Conservation (phyloP, 2,113 vertebrate species). For the Gallinago jamesoni region DNA sequence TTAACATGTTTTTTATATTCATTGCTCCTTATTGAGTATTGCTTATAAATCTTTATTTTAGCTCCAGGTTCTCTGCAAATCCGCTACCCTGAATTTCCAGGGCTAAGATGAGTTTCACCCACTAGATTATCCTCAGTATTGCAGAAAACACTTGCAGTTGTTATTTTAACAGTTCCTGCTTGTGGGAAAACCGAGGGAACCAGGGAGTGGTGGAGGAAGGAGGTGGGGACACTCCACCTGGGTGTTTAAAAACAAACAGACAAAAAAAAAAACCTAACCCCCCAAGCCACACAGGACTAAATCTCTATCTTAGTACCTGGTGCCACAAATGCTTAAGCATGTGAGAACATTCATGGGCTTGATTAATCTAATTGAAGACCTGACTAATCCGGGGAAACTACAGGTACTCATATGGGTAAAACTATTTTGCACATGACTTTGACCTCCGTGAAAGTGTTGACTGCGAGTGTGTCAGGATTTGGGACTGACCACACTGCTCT, state of each 20-base stretch:
- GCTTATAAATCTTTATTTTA: neutral
- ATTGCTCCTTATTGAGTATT: neutral
- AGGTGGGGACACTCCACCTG: neutral
- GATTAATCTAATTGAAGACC: neutral
- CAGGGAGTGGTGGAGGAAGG: neutral
- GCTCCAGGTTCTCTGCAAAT: neutral
- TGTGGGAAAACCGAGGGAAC: neutral
- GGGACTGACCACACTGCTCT: rapidly evolving
- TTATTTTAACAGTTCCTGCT: neutral
- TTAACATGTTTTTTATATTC: neutral
- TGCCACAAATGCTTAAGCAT: neutral
- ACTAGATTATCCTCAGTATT: neutral
- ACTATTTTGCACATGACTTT: rapidly evolving
- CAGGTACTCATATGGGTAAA: neutral
- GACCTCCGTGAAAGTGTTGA: rapidly evolving
- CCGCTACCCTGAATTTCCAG: neutral
- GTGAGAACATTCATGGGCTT: neutral
- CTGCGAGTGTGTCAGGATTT: neutral
- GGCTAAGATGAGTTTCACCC: neutral
- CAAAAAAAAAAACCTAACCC: neutral
- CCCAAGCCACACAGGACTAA: neutral
- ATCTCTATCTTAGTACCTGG: neutral
- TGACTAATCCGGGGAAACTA: neutral
- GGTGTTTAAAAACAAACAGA: neutral
- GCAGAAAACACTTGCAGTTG: neutral